phyloP scores from a whole-genome alignment of 2,797 vertebrate genomes.

The Danio tinwini region DNA sequence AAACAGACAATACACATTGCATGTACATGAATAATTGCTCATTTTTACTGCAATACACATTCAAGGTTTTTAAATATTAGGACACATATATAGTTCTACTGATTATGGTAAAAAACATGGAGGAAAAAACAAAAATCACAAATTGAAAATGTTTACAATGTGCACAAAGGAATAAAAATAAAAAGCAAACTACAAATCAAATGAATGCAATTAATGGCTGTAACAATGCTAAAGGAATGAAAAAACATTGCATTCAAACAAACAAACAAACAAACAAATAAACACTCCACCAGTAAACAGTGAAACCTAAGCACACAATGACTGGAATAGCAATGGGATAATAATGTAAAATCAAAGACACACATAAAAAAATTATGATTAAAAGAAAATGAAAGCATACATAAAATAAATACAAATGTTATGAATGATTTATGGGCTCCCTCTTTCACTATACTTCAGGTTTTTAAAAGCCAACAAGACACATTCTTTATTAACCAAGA shows the following conservation, averaged over 20 bases:
- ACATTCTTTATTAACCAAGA: not conserved
- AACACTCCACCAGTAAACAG: conserved; percentile 9
- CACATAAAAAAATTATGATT: conserved; percentile 42
- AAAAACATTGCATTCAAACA: not conserved
- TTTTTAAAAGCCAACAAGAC: not conserved
- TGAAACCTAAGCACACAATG: conserved; percentile 28
- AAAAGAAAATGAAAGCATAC: conserved; percentile 20
- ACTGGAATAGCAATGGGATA: not conserved
- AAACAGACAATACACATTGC: not conserved
- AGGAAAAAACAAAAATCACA: conserved; percentile 26
- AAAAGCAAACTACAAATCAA: conserved; percentile 11
- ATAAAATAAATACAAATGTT: conserved; percentile 39
- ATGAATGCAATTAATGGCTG: conserved; percentile 24
- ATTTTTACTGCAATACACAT: not conserved
- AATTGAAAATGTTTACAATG: conserved; percentile 42
- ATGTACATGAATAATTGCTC: not conserved
- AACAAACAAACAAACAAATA: not conserved
- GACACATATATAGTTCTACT: not conserved
- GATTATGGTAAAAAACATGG: not conserved
- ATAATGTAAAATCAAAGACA: not conserved
- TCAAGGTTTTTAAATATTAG: not conserved
- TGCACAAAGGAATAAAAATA: conserved; percentile 15
- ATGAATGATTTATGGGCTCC: conserved; percentile 56
- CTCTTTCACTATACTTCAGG: conserved; percentile 3
- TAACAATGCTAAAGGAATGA: conserved; percentile 22